Evolutionary conservation across 2,888 invertebrate genomes (phyloP), one percentile per base, ranked within the genome.

Genomic region (Frankliniella fusca): DNA sequence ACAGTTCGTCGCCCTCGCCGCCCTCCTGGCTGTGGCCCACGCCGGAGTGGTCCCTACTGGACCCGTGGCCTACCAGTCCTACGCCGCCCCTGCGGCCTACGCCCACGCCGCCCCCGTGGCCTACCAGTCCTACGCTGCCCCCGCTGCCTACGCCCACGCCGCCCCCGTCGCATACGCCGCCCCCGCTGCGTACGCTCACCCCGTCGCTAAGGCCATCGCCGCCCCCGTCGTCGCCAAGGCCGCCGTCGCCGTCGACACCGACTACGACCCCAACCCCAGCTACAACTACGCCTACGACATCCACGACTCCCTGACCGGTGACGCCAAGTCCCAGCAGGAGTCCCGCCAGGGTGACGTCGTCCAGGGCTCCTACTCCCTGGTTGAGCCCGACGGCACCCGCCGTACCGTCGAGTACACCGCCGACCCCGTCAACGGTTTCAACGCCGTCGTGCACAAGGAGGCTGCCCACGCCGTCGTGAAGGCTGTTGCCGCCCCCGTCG

Each of bases 381-480:
- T 85, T 80, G 86, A 86, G 82, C 84, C 86, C 27, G 86, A 86
- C 81, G 86, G 86, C 82, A 84, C 84, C 81, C 82, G 84, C 70
- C 82, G 86, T 27, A 85, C 84, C 81, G 86, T 86, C 61, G 85
- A 85, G 48, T 86, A 86, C 84, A 86, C 86, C 81, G 86, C 86
- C 28, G 86, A 86, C 83, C 85, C 85, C 81, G 84, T 85, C 84
- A 85, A 86, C 84, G 86, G 86, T 54, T 86, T 86, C 85, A 86
- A 86, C 85, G 86, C 86, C 80, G 85, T 85, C 83, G 85, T 86
- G 83, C 85, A 85, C 84, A 85, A 85, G 83, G 85, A 85, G 27
- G 84, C 85, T 18, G 80, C 81, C 27, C 82, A 79, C 49, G 83
- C 83, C 80, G 84, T 82, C 61, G 83, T 83, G 80, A 82, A 84